Conservation (phyloP, 2,888 invertebrate genomes). For the Exephanes ischioxanthus region DNA sequence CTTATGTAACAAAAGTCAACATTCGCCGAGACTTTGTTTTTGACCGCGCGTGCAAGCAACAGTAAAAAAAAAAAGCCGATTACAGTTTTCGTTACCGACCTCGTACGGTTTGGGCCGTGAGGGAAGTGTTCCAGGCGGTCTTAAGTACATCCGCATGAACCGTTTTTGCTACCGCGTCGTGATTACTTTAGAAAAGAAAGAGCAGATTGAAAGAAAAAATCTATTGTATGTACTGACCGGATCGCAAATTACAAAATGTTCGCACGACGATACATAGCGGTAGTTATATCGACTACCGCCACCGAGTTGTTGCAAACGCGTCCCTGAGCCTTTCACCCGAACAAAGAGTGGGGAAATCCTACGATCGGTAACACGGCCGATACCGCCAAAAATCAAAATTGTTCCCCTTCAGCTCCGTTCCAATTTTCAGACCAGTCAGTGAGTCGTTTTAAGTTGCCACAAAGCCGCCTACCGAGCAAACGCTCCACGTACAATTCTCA, state of each 20-base stretch:
- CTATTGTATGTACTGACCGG: not conserved
- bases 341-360: not conserved
- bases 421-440: not conserved
- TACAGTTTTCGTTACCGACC: no score
- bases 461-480: not conserved
- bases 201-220: not conserved
- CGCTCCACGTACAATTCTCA: not conserved
- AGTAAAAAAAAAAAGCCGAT: no score
- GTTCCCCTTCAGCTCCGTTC: not conserved
- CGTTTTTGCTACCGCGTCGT: not conserved
- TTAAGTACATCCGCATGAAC: not conserved
- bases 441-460: not conserved
- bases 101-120: no score
- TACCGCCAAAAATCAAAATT: not conserved
- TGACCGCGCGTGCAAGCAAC: no score
- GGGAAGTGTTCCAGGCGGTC: no score
- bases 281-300: not conserved
- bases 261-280: not conserved
- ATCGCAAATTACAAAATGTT: not conserved
- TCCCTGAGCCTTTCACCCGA: conserved; percentile 20
- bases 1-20: no score
- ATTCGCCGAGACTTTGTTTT: no score
- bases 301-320: not conserved
- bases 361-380: not conserved
- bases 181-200: not conserved